These are phyloP conservation scores for Epiblema foenella DNA, from an alignment of 2,888 invertebrate species.

Conservation along the genomic window DNA sequence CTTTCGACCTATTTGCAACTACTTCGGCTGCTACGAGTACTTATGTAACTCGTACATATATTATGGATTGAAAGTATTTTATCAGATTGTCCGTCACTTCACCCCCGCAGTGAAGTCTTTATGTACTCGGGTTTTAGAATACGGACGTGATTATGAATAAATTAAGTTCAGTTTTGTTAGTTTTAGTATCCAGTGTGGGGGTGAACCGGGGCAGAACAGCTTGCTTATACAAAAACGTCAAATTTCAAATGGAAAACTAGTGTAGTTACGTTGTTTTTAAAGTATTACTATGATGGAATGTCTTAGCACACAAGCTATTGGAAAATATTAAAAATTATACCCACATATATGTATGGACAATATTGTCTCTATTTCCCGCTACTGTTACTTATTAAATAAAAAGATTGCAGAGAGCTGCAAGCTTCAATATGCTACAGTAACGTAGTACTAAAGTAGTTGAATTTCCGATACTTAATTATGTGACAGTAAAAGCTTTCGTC, in stretches of 20 bases:
- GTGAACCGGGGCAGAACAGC: conserved; percentile 10
- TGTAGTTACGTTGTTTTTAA: background rate
- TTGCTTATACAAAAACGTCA: background rate
- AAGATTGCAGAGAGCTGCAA: too few relatives aligned
- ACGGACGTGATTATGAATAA: conserved; percentile 70
- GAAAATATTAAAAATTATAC: conserved; percentile 22
- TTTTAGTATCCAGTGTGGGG: conserved; percentile 45
- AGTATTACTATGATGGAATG: conserved; percentile 18
- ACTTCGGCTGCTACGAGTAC: too few relatives aligned
- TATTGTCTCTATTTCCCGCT: too few relatives aligned
- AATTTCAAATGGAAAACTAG: background rate
- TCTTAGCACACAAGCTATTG: conserved; percentile 21
- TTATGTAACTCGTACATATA: too few relatives aligned
- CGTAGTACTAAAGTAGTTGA: too few relatives aligned
- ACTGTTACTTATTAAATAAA: too few relatives aligned
- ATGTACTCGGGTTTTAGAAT: conserved; percentile 34
- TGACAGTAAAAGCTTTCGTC: too few relatives aligned
- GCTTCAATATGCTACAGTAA: too few relatives aligned
- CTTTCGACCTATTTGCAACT: too few relatives aligned
- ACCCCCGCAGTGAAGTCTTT: background rate
- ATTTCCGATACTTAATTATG: too few relatives aligned
- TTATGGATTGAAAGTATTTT: background rate
- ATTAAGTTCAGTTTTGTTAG: conserved; percentile 55
- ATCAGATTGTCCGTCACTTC: conserved; percentile 16
- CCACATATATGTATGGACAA: too few relatives aligned